These are phyloP conservation scores for Heterodera carotae DNA, from an alignment of 1,140 invertebrate genomes.

Conservation along the genomic window DNA sequence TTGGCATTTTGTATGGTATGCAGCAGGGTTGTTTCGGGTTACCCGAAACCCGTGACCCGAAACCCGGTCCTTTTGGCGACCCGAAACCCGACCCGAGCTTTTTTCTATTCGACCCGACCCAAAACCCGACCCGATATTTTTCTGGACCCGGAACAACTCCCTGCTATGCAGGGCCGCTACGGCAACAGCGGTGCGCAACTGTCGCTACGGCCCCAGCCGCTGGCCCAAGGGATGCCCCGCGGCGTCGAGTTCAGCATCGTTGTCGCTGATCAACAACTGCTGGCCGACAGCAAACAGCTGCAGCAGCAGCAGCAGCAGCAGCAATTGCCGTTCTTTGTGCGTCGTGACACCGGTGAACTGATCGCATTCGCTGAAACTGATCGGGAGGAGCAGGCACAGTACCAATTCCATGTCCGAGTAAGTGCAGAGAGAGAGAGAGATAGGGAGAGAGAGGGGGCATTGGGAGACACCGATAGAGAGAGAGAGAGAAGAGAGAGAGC, in stretches of 20 bases:
- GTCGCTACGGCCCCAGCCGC: constrained; percentile 42
- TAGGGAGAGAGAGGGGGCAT: too few species aligned
- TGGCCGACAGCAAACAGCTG: background rate
- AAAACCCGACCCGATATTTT: too few species aligned
- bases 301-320: constrained; percentile 11
- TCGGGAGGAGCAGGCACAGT: constrained; percentile 46
- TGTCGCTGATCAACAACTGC: background rate
- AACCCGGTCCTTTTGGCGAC: too few species aligned
- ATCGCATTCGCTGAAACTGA: constrained; percentile 58
- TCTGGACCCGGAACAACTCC: too few species aligned
- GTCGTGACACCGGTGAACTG: constrained; percentile 54
- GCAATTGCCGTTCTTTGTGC: constrained; percentile 54
- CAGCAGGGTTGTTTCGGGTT: too few species aligned
- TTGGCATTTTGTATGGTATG: too few species aligned
- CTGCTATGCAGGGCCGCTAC: constrained; percentile 36
- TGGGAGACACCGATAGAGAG: too few species aligned
- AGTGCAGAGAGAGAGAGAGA: too few species aligned
- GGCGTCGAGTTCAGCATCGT: constrained; percentile 38
- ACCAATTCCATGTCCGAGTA: constrained; percentile 51
- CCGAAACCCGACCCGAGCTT: too few species aligned
- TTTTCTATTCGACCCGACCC: too few species aligned
- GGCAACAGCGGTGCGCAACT: constrained; percentile 53
- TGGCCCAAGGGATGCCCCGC: constrained; percentile 39
- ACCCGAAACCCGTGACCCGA: too few species aligned
- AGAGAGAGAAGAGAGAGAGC: too few species aligned